These are phyloP conservation scores for Cremastinae sp. DNA, from an alignment of 2,888 invertebrate genomes.

Conservation along the genomic window DNA sequence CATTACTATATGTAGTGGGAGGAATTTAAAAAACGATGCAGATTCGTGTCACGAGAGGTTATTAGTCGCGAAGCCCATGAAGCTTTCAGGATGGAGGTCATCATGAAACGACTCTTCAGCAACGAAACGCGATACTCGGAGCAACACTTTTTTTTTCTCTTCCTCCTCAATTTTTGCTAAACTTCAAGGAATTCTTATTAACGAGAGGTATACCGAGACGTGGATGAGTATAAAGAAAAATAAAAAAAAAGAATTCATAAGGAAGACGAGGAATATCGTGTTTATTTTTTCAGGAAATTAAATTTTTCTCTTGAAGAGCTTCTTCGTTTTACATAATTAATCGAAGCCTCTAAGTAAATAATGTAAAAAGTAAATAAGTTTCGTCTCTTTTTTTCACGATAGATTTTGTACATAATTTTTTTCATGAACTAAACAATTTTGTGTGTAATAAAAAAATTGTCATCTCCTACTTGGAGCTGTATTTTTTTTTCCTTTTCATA, in stretches of 20 bases:
- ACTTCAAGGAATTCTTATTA: conserved; percentile 32
- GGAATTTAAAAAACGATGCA: conserved; percentile 27
- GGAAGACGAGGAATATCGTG: background rate
- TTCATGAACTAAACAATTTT: too few relatives aligned
- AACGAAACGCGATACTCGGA: conserved; percentile 9
- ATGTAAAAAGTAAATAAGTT: conserved; percentile 23
- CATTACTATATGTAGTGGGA: conserved; percentile 26
- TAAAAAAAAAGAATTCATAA: conserved; percentile 22
- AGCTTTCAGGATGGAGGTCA: conserved; percentile 10
- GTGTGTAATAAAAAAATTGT: too few relatives aligned
- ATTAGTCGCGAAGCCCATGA: conserved; percentile 44
- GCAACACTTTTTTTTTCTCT: conserved; percentile 27
- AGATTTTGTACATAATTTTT: too few relatives aligned
- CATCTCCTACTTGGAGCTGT: too few relatives aligned
- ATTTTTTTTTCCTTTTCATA: too few relatives aligned
- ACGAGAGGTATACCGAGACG: conserved; percentile 27
- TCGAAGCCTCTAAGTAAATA: conserved; percentile 39
- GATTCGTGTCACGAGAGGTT: conserved; percentile 47
- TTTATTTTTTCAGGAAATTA: conserved; percentile 39
- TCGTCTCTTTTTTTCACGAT: too few relatives aligned
- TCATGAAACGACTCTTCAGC: conserved; percentile 2
- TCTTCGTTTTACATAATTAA: conserved; percentile 52
- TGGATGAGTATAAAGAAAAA: background rate
- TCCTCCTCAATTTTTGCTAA: background rate
- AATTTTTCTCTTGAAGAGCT: conserved; percentile 49